Base-by-base conservation (phyloP, 2,113 vertebrate species). In the Elachura formosa region DNA sequence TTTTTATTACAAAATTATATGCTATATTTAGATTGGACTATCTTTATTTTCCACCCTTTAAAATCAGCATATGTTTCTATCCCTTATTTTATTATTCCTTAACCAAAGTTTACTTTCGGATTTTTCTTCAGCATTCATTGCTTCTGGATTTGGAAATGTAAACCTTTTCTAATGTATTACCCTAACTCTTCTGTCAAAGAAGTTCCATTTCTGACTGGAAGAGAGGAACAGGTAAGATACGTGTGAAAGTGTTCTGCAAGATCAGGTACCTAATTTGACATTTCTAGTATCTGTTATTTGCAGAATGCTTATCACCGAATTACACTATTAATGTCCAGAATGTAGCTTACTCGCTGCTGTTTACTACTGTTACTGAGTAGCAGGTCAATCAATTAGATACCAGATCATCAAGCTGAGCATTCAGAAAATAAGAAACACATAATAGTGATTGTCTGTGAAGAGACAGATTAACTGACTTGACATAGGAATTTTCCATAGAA, bases 401-500 rank as follows among this genome's bases (percentile, higher is more conserved):
- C 58, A 85, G 54, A 46, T 90, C 66, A 76, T 85, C 45, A 79
- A 91, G 33, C 16, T 83, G 41, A 83, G 29, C 45, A 73, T 85
- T 79, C 66, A 69, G 63, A 84, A 94, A 94, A 85, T 66, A 66
- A 71, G 77, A 73, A 94, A 64, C 4, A 68, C 10, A 10, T 68
- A 76, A 46, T 76, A 80, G 29, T 74, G 76, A 71, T 48, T 46
- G 71, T 76, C 84, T 92, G 17, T 77, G 59, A 90, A 88, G 54
- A 79, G 78, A 34, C 20, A 93, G 33, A 80, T 84, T 84, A 88
- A 67, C 34, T 84, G 72, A 86, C 41, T 85, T 80, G 67, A 63
- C 75, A 74, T 6, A 71, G 46, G 59, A 93, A 92, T 94, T 93
- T 96, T 96, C 90, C 83, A 88, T 11, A 71, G 85, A 90, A 88